These are phyloP conservation scores for Papilio elwesi DNA, from an alignment of 2,888 invertebrate genomes.

Conservation along the genomic window DNA sequence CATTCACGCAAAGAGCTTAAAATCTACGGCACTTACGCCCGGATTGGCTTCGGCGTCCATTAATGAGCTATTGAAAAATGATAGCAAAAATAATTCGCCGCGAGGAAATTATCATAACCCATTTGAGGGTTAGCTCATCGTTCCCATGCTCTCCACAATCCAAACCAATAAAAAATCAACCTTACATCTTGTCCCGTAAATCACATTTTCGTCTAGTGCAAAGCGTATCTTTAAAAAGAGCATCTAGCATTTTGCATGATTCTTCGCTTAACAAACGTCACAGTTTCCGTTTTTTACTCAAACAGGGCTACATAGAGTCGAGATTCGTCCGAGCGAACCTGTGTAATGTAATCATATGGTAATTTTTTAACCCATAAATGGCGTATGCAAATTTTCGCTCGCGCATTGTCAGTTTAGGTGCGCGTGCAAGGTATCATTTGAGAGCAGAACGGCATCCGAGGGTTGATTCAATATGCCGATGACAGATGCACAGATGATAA, in stretches of 20 bases:
- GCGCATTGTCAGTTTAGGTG: constrained; percentile 50
- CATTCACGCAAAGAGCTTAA: constrained; percentile 60
- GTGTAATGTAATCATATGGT: constrained; percentile 58
- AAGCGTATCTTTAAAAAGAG: constrained; percentile 54
- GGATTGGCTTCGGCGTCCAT: constrained; percentile 67
- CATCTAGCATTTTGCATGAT: constrained; percentile 53
- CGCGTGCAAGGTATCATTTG: constrained; percentile 53
- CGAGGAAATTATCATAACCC: constrained; percentile 75
- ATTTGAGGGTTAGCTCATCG: constrained; percentile 65
- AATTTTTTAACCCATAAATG: constrained; percentile 75
- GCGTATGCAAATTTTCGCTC: constrained; percentile 75
- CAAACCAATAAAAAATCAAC: constrained; percentile 43
- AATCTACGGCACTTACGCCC: constrained; percentile 73
- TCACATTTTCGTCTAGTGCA: constrained; percentile 20
- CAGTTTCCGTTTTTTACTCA: constrained; percentile 43
- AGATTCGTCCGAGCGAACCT: constrained; percentile 43
- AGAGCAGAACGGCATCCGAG: constrained; percentile 51
- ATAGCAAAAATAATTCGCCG: constrained; percentile 79
- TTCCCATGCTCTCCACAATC: constrained; percentile 57
- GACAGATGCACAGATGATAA: constrained; percentile 72
- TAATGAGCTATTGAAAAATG: constrained; percentile 85
- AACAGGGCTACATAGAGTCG: constrained; percentile 38
- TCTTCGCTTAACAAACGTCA: constrained; percentile 45
- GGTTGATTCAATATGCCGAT: constrained; percentile 74
- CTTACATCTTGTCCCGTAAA: constrained; percentile 31